phyloP scores from a whole-genome alignment of 2,113 vertebrate species.

The Oncorhynchus kisutch region DNA sequence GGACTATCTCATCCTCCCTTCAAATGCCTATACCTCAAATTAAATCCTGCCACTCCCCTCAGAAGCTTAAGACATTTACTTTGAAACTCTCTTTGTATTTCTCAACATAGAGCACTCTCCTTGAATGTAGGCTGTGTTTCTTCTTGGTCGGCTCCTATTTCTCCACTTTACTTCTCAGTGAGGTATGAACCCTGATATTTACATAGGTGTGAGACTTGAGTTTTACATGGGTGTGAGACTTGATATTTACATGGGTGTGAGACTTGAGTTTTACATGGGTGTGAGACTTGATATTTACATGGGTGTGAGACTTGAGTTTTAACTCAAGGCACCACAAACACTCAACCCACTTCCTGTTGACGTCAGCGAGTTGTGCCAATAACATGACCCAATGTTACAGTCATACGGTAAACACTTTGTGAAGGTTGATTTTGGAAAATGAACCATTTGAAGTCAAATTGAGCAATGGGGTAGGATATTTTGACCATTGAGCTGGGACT shows the following conservation, averaged over 20 bases:
- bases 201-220: background rate
- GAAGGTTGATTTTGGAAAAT: too few species aligned
- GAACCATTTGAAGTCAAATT: too few species aligned
- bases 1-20: background rate
- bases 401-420: too few species aligned
- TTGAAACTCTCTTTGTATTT: background rate
- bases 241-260: background rate
- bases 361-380: too few species aligned
- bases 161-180: background rate
- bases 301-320: background rate
- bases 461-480: too few species aligned
- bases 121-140: background rate
- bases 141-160: background rate
- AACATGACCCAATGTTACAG: too few species aligned
- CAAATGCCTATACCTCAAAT: background rate
- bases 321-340: slow-evolving; percentile 3
- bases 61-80: background rate
- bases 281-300: background rate
- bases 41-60: background rate
- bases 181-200: too few species aligned
- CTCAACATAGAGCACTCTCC: background rate
- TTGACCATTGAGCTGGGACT: too few species aligned
- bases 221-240: background rate
- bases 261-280: too few species aligned
- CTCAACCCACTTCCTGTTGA: slow-evolving; percentile 9